Base-by-base conservation (phyloP, 2,888 invertebrate species). In the Synergus japonicus region DNA sequence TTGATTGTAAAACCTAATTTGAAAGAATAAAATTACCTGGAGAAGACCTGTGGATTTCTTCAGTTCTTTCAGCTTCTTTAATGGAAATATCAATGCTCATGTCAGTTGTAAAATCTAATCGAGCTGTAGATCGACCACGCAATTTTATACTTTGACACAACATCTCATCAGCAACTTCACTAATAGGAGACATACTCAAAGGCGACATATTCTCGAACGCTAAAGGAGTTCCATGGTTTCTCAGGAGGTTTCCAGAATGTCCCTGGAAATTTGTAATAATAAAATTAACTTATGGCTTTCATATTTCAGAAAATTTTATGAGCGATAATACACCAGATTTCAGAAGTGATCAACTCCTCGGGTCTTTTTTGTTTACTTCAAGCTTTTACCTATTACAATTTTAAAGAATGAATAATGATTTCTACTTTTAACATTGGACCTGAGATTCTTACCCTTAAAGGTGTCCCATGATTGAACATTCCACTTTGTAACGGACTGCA, bases 401-500 rank as follows among this genome's bases (percentile, higher is more conserved):
- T 43, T 43, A 43, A 43, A 8, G 43, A 43, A 43, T 43, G 1
- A 9, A 0, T 9, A 43, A 43, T 43, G 7, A 1, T 43, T 43
- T 4, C 4, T 49, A 13, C 13, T 49, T 78, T 18, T 69, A 81
- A 37, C 4, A 67, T 18, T 76, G 12, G 76, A 76, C 9, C 77
- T 12, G 79, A 67, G 22, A 76, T 76, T 44, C 76, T 78, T 85
- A 91, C 91, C 81, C 85, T 87, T 43, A 91, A 76, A 58, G 89
- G 89, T n/a, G 89, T 87, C 12, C 88, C 89, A 81, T 90, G 87
- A 69, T 83, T 83, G 69, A 91, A 84, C 88, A 89, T 90, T 64
- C 90, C 91, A 82, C 91, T 91, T 76, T 90, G 90, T 58, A 88
- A 87, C 78, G 91, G 92, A 81, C 91, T 91, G 8, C 83, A 83